Evolutionary conservation across 92 coral and sea anemone species (phyloP).

Genomic region (Chrysogorgia sp.): DNA sequence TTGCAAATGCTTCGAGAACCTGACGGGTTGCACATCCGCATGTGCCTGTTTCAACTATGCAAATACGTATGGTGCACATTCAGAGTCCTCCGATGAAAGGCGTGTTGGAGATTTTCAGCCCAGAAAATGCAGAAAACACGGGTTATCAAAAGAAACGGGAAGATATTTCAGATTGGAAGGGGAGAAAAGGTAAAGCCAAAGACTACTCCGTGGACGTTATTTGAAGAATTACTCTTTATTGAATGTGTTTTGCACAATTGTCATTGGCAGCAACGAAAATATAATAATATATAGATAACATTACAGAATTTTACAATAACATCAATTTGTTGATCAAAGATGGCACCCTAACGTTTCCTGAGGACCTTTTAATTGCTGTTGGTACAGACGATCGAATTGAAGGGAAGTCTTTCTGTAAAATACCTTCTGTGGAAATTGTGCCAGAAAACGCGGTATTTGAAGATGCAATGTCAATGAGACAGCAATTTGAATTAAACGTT

Average conservation of each 20-base stretch:
- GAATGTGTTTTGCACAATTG: conserved; percentile 39
- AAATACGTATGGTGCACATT: conserved; percentile 34
- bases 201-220: conserved; percentile 36
- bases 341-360: not conserved
- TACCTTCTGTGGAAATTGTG: conserved; percentile 1
- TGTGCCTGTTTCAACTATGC: conserved; percentile 49
- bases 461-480: not conserved
- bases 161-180: conserved; percentile 26
- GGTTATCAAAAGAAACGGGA: conserved; percentile 12
- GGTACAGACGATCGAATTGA: not conserved
- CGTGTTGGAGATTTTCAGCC: conserved; percentile 29
- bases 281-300: too few species aligned
- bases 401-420: not conserved
- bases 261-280: too few species aligned
- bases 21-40: conserved; percentile 35
- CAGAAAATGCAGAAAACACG: conserved; percentile 44
- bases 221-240: conserved; percentile 31
- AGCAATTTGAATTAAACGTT: not conserved
- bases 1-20: conserved; percentile 42
- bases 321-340: not conserved
- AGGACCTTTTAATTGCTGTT: not conserved
- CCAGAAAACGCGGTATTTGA: not conserved
- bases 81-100: conserved; percentile 15
- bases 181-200: conserved; percentile 19
- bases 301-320: conserved; percentile 2